These are phyloP conservation scores for Cossypha dichroa DNA, from an alignment of 2,797 vertebrate genomes.

Conservation along the genomic window DNA sequence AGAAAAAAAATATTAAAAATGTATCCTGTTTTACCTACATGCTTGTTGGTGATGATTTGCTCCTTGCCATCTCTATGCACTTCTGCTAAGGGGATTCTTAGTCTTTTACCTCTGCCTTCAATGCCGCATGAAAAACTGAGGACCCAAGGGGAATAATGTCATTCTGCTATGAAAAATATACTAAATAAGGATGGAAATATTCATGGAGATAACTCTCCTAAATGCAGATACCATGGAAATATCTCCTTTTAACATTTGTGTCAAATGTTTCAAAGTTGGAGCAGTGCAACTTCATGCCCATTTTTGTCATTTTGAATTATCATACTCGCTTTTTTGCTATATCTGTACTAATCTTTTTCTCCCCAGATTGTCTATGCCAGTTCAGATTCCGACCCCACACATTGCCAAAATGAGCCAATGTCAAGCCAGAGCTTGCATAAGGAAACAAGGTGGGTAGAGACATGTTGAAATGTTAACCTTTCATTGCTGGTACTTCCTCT, in stretches of 20 bases:
- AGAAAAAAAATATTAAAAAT: background rate
- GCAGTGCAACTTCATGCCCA: slow-evolving; percentile 32
- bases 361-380: background rate
- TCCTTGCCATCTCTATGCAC: background rate
- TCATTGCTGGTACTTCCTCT: background rate
- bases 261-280: slow-evolving; percentile 66
- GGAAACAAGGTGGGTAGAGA: background rate
- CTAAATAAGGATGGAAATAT: slow-evolving; percentile 63
- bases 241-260: slow-evolving; percentile 64
- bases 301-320: slow-evolving; percentile 43
- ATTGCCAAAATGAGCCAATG: background rate
- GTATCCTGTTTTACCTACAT: background rate
- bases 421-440: background rate
- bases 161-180: slow-evolving; percentile 53
- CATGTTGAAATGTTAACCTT: background rate
- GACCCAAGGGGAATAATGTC: slow-evolving; percentile 54
- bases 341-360: background rate
- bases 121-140: slow-evolving; percentile 11
- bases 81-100: slow-evolving; percentile 32
- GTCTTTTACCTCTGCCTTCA: slow-evolving; percentile 41
- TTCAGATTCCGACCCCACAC: background rate
- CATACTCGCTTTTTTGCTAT: background rate
- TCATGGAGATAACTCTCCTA: slow-evolving; percentile 55
- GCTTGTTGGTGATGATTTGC: background rate
- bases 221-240: slow-evolving; percentile 66